A percentile compares a stretch with the other conserved stretches of the same genome.
Evolutionary conservation across 2,797 vertebrate species (phyloP).

Genomic region (Neosilurus hyrtlii): DNA sequence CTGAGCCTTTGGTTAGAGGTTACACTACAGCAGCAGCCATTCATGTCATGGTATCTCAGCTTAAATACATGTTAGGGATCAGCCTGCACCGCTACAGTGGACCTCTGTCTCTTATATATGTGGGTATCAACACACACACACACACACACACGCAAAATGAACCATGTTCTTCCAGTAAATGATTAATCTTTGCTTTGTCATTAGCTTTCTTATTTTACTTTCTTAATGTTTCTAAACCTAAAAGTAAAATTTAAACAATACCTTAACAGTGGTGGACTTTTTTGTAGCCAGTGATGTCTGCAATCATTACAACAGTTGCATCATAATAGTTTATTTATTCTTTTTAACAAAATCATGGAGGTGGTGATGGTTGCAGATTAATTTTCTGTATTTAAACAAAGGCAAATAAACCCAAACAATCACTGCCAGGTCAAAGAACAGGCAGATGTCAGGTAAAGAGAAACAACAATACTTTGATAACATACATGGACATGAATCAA

Average conservation of each 20-base stretch:
- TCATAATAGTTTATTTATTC: not conserved
- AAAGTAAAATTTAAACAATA: not conserved
- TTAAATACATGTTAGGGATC: slow-evolving; percentile 89
- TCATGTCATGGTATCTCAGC: slow-evolving; percentile 88
- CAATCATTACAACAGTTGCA: not conserved
- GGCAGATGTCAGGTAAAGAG: too few species aligned
- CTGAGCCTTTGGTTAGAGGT: slow-evolving; percentile 86
- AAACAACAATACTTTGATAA: too few species aligned
- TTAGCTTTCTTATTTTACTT: too few species aligned
- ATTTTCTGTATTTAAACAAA: not conserved
- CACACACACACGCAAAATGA: not conserved
- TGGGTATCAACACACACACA: slow-evolving; percentile 57
- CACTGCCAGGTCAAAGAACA: too few species aligned
- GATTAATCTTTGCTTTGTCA: not conserved
- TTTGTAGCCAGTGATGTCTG: not conserved
- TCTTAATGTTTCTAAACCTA: not conserved
- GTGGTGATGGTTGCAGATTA: not conserved
- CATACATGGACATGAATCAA: too few species aligned
- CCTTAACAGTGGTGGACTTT: not conserved
- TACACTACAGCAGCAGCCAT: slow-evolving; percentile 86
- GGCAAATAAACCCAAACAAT: too few species aligned
- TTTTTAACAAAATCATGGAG: not conserved
- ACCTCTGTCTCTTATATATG: slow-evolving; percentile 73
- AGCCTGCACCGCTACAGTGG: slow-evolving; percentile 70
- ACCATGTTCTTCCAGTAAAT: not conserved